Conservation (phyloP, 2,888 invertebrate species). For the Drosophila diplacantha region DNA sequence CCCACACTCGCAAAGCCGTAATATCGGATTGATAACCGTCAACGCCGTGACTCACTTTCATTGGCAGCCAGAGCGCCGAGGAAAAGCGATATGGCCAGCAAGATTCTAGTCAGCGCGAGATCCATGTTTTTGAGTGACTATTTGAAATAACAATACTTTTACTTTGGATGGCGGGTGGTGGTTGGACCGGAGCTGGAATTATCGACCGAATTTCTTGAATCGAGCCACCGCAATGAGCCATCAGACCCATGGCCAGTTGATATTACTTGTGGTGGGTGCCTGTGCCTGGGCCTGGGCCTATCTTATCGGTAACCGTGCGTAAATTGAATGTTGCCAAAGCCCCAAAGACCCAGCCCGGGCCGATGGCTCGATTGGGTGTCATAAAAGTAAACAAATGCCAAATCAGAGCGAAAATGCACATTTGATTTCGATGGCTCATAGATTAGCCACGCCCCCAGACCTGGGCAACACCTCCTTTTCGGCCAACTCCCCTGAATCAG, state of each 20-base stretch:
- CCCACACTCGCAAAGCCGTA: background rate
- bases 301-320: constrained; percentile 52
- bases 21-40: constrained; percentile 13
- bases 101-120: background rate
- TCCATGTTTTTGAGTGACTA: background rate
- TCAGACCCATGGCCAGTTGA: constrained; percentile 39
- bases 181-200: background rate
- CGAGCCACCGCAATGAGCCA: constrained; percentile 34
- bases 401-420: constrained; percentile 39
- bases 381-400: constrained; percentile 32
- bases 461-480: background rate
- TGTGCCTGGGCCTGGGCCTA: constrained; percentile 30
- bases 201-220: constrained; percentile 34
- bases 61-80: constrained; percentile 15
- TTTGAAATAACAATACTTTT: background rate
- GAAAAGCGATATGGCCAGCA: constrained; percentile 6
- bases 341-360: constrained; percentile 33
- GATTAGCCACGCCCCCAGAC: constrained; percentile 8
- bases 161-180: background rate
- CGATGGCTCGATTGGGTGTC: constrained; percentile 30
- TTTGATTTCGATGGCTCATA: constrained; percentile 31
- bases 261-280: constrained; percentile 15
- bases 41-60: constrained; percentile 24
- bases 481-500: background rate
- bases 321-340: constrained; percentile 58